Evolutionary conservation across 2,888 invertebrate genomes (phyloP).

Genomic region (Drosophila putrida): DNA sequence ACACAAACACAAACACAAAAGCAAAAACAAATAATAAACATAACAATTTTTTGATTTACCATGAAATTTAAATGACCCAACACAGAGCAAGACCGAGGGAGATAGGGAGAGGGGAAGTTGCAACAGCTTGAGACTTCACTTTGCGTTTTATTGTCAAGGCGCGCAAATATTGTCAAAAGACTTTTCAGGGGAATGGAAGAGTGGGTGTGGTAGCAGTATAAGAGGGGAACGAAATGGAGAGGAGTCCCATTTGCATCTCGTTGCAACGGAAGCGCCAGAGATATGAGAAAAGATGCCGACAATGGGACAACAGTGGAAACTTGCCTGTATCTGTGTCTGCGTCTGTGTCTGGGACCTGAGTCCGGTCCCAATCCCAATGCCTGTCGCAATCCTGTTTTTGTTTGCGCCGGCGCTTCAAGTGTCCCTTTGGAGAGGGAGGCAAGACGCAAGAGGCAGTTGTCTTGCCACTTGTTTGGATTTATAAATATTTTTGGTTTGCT

Average conservation of each 20-base stretch:
- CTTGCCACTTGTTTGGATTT: constrained; percentile 76
- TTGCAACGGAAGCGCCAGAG: constrained; percentile 79
- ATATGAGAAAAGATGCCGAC: constrained; percentile 77
- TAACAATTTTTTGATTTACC: constrained; percentile 78
- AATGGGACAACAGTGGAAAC: constrained; percentile 43
- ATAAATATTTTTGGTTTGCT: constrained; percentile 73
- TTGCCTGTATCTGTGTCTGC: constrained; percentile 22
- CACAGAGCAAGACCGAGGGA: constrained; percentile 10
- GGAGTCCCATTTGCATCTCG: constrained; percentile 71
- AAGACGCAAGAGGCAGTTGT: constrained; percentile 21
- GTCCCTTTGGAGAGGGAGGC: constrained; percentile 63
- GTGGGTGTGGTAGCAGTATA: not conserved
- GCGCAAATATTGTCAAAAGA: constrained; percentile 81
- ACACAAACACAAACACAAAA: constrained; percentile 14
- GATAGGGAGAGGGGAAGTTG: not conserved
- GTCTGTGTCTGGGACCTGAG: constrained; percentile 5
- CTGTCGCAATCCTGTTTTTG: constrained; percentile 60
- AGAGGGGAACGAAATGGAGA: not conserved
- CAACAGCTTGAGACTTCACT: constrained; percentile 58
- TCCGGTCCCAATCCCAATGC: constrained; percentile 16
- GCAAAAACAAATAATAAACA: constrained; percentile 73
- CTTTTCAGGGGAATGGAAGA: constrained; percentile 36
- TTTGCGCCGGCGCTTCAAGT: constrained; percentile 79
- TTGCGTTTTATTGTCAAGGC: constrained; percentile 79
- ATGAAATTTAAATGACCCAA: constrained; percentile 79